phyloP scores from a whole-genome alignment of 2,888 invertebrate species.

The Platycheirus albimanus region DNA sequence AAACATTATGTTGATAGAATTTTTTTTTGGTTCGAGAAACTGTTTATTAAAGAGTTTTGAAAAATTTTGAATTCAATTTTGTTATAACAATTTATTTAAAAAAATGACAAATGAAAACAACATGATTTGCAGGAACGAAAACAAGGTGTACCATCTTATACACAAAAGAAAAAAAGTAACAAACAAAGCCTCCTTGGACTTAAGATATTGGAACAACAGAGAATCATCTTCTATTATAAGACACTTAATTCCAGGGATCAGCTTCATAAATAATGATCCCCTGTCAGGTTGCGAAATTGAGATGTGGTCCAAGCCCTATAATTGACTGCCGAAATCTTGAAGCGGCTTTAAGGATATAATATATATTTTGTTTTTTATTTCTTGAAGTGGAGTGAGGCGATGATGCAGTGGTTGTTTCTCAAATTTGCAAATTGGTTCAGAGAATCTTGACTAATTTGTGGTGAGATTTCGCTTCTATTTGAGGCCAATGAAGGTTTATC shows the following conservation, averaged over 20 bases:
- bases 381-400: neutral
- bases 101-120: neutral
- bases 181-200: neutral
- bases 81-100: too few relatives aligned
- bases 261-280: constrained; percentile 70
- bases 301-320: constrained; percentile 59
- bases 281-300: constrained; percentile 70
- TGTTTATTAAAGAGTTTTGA: too few relatives aligned
- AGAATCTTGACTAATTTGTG: constrained; percentile 60
- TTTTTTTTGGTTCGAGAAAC: too few relatives aligned
- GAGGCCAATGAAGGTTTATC: neutral
- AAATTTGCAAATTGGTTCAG: constrained; percentile 68
- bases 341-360: constrained; percentile 46
- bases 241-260: constrained; percentile 67
- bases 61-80: too few relatives aligned
- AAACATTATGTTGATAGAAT: too few relatives aligned
- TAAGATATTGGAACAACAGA: constrained; percentile 31
- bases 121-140: neutral
- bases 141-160: neutral
- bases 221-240: constrained; percentile 52
- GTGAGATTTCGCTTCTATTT: constrained; percentile 1
- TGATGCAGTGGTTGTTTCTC: neutral
- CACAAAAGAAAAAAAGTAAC: neutral
- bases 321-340: constrained; percentile 61
- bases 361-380: constrained; percentile 14